These are phyloP conservation scores for Neocrepidodera transversa DNA, from an alignment of 2,888 invertebrate genomes.

Conservation along the genomic window DNA sequence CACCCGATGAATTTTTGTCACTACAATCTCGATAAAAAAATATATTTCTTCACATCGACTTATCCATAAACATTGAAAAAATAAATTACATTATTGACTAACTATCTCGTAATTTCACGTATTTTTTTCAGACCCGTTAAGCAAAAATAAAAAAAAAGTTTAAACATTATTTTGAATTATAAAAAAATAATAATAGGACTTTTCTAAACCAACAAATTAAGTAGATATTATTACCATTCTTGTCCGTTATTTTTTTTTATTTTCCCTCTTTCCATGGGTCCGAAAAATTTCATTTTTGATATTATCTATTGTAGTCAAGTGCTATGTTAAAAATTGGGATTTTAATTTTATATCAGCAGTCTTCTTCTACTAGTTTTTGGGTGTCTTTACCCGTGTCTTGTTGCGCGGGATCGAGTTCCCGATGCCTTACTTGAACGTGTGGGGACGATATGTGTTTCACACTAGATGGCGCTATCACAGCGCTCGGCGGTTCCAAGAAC, in stretches of 20 bases:
- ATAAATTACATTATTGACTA: slow-evolving; percentile 40
- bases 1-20: slow-evolving; percentile 26
- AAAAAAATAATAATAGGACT: background rate
- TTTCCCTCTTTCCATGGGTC: background rate
- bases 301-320: slow-evolving; percentile 49
- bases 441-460: slow-evolving; percentile 80
- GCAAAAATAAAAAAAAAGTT: background rate
- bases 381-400: slow-evolving; percentile 92
- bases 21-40: slow-evolving; percentile 43
- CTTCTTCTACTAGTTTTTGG: slow-evolving; percentile 88
- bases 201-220: too few species aligned
- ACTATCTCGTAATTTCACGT: slow-evolving; percentile 21
- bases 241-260: too few species aligned
- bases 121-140: background rate
- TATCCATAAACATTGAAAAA: slow-evolving; percentile 35
- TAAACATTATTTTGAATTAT: too few species aligned
- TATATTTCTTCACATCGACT: slow-evolving; percentile 36
- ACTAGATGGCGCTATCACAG: slow-evolving; percentile 82
- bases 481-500: slow-evolving; percentile 70
- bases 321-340: slow-evolving; percentile 45
- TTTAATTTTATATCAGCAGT: slow-evolving; percentile 67
- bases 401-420: slow-evolving; percentile 81
- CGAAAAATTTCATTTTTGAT: slow-evolving; percentile 20
- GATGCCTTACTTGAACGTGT: slow-evolving; percentile 75
- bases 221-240: too few species aligned